Percentiles rank a stretch among this genome's conserved stretches.
Evolutionary conservation across 2,797 vertebrate species (phyloP).

Genomic region (Arrhamphus sclerolepis): DNA sequence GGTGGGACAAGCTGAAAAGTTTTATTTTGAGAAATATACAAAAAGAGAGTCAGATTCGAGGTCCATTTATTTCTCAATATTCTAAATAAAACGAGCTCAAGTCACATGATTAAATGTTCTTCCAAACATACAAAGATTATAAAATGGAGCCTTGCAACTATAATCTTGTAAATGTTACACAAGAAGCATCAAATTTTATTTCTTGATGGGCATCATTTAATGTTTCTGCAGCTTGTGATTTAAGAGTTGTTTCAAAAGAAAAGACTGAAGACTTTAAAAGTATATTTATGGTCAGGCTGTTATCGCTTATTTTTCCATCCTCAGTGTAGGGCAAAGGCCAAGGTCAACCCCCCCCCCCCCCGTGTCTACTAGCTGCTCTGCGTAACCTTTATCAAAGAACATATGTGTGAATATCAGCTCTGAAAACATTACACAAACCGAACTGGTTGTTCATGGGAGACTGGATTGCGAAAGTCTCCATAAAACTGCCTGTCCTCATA

Average conservation of each 20-base stretch:
- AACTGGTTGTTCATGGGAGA: not conserved
- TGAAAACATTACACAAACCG: constrained; percentile 11
- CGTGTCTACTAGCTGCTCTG: not conserved
- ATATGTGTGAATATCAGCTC: constrained; percentile 12
- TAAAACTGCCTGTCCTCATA: no score
- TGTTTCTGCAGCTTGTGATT: not conserved
- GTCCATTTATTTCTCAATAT: no score
- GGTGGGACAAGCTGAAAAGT: no score
- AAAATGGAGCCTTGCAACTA: not conserved
- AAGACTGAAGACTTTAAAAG: constrained; percentile 8
- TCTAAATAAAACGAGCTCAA: no score
- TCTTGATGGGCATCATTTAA: not conserved
- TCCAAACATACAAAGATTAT: not conserved
- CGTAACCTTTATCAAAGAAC: constrained; percentile 22
- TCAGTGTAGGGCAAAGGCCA: constrained; percentile 28
- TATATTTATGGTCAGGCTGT: not conserved
- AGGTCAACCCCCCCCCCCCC: constrained; percentile 27
- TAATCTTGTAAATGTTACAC: not conserved
- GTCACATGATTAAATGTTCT: no score
- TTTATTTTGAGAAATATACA: no score
- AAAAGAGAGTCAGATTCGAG: no score
- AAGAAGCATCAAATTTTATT: no score
- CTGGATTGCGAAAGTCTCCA: not conserved
- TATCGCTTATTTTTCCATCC: not conserved
- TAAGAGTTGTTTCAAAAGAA: constrained; percentile 2